Percentiles rank a stretch among this genome's conserved stretches.
phyloP scores from a whole-genome alignment of 2,888 invertebrate genomes.

The Marasmarcha lunaedactyla region DNA sequence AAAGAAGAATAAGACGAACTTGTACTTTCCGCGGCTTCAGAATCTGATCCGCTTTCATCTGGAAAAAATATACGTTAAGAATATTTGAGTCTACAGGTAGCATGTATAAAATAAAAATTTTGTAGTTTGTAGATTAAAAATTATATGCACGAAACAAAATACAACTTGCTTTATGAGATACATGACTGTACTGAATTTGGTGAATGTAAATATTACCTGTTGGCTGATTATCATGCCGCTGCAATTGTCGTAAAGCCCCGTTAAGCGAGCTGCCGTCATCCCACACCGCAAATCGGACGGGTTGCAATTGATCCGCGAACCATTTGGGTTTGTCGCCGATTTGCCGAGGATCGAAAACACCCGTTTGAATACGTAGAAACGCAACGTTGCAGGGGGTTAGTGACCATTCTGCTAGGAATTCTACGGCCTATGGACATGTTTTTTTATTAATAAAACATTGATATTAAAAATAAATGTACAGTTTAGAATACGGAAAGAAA shows the following conservation, averaged over 20 bases:
- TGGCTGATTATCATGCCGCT: constrained; percentile 82
- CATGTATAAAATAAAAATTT: no score
- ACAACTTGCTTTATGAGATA: no score
- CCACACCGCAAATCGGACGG: constrained; percentile 93
- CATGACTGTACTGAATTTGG: no score
- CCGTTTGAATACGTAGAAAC: constrained; percentile 96
- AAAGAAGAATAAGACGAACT: constrained; percentile 96
- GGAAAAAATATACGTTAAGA: no score
- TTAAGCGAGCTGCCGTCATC: constrained; percentile 87
- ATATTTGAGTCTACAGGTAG: no score
- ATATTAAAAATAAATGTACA: not conserved
- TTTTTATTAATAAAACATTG: no score
- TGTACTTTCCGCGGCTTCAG: constrained; percentile 93
- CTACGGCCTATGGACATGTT: constrained; percentile 80
- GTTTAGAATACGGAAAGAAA: not conserved
- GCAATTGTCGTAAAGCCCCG: constrained; percentile 79
- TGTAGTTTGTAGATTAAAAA: no score
- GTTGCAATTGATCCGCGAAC: constrained; percentile 90
- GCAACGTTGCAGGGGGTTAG: constrained; percentile 97
- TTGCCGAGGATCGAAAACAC: constrained; percentile 92
- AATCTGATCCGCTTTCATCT: constrained; percentile 97
- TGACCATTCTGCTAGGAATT: constrained; percentile 98
- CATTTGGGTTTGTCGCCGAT: constrained; percentile 99
- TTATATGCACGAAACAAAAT: no score
- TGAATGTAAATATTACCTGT: no score